Base-by-base conservation (phyloP, 2,888 invertebrate species). In the Cabera pusaria region DNA sequence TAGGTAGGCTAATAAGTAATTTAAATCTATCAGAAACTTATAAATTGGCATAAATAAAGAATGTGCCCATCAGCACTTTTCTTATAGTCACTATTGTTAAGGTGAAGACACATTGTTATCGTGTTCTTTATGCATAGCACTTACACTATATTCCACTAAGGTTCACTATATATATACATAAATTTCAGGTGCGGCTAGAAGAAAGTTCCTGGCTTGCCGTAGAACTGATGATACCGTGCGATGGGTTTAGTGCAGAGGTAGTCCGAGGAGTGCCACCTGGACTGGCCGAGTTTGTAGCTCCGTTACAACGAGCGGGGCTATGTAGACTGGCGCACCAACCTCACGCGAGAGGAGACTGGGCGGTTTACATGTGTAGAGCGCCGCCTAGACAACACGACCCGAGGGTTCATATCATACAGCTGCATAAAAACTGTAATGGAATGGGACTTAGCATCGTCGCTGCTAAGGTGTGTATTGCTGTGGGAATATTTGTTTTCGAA, bases 381-480 rank as follows among this genome's bases (percentile, higher is more conserved):
- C 93, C 49, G 91, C 93, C 92, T 93, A 48, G 91, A 92, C 91
- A 92, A 90, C 92, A 91, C 6, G 91, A 90, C 32, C 91, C 58
- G 12, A 48, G 53, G 19, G 89, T 97, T 41, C 94, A 96, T 70
- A 92, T 95, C 35, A 96, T 98, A 59, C 94, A 96, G 71, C 91
- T 98, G 49, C 95, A 97, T 73, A 98, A 99, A 88, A 97, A 97
- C 65, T 94, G 96, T 47, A 97, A 96, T 67, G 98, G 99, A 49
- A 98, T 99, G 95, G 99, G 99, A 5, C 92, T 99, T 59, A 98
- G 98, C 69, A 99, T 99, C 63, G 98, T 99, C 2, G 99, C 99
- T 5, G 99, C 99, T 11, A 98, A 98, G 92, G 96, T 95, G 23
- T n/a, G 6, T n/a, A n/a, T n/a, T n/a, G n/a, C n/a, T n/a, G n/a